Base-by-base conservation (phyloP, 2,888 invertebrate genomes). In the Tridacna gigas region DNA sequence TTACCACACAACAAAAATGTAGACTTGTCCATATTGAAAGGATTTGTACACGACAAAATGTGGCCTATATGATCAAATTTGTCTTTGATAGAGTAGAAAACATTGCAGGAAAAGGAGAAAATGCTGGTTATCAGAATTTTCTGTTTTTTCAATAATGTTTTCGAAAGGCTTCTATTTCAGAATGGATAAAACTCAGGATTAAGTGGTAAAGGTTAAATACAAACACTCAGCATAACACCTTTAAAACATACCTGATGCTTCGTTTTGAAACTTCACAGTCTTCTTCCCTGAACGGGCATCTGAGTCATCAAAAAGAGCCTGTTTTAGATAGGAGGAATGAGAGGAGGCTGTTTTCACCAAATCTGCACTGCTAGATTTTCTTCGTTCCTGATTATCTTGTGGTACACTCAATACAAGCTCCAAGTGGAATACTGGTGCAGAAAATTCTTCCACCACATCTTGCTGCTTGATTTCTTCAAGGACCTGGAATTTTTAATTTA, bases 371-470 rank as follows among this genome's bases (percentile, higher is more conserved):
- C 74, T 63, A 45, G 74, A 47, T 11, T 67, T 56, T 22, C 60
- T 26, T 18, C 63, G 48, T 7, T 74, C 74, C 48, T 63, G 63
- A 25, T 71, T 79, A 65, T 69, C 47, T 12, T 84, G 73, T 13
- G 87, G 93, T 2, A 92, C 91, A 69, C 90, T 91, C 4, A 94
- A 90, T 12, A 93, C 91, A 3, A 94, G 89, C 75, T 93, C 90
- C 18, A 94, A 80, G 37, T 89, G 89, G 71, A 94, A 91, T 13
- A 94, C 90, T 20, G 94, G 92, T 63, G 88, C 88, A 65, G 92
- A 89, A 56, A 91, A 86, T 81, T 92, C 93, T 75, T 92, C 92
- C n/a, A 94, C 92, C 9, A 91, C 89, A 80, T 92, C 91, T 69
- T 88, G 89, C 66, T 92, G 89, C 37, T 88, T 89, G 66, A 94